These are phyloP conservation scores for Toxotes jaculatrix DNA, from an alignment of 2,113 vertebrate species.

Conservation along the genomic window DNA sequence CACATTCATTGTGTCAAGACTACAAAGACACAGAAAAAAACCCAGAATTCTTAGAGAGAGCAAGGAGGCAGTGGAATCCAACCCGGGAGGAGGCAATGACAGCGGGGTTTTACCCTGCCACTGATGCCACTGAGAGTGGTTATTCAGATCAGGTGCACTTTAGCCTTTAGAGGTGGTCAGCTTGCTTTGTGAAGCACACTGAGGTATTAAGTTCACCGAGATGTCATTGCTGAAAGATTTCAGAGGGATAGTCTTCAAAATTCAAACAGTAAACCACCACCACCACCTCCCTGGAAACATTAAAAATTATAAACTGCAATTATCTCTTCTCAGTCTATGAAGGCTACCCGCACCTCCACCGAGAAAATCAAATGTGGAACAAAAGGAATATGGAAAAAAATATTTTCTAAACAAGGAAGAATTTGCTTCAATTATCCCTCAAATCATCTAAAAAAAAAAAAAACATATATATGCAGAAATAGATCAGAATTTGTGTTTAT, in stretches of 20 bases:
- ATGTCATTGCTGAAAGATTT: neutral
- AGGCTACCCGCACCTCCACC: neutral
- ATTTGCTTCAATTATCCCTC: neutral
- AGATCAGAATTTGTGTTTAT: conserved; percentile 43
- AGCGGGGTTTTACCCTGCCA: neutral
- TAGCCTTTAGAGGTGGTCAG: neutral
- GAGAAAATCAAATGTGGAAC: neutral
- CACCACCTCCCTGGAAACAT: neutral
- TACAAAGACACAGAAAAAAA: neutral
- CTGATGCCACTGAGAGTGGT: neutral
- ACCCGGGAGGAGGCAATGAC: too few relatives aligned
- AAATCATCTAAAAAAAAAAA: neutral
- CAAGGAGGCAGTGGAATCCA: neutral
- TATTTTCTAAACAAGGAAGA: neutral
- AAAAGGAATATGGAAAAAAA: neutral
- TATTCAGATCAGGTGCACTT: too few relatives aligned
- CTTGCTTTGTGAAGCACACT: neutral
- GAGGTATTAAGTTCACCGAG: neutral
- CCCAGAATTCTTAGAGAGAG: neutral
- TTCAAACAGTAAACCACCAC: neutral
- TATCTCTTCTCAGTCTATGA: neutral
- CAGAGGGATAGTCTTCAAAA: neutral
- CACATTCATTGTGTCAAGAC: neutral
- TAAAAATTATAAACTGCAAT: neutral
- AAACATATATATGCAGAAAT: conserved; percentile 20